These are phyloP conservation scores for Macaria notata DNA, from an alignment of 2,888 invertebrate genomes.

Conservation along the genomic window DNA sequence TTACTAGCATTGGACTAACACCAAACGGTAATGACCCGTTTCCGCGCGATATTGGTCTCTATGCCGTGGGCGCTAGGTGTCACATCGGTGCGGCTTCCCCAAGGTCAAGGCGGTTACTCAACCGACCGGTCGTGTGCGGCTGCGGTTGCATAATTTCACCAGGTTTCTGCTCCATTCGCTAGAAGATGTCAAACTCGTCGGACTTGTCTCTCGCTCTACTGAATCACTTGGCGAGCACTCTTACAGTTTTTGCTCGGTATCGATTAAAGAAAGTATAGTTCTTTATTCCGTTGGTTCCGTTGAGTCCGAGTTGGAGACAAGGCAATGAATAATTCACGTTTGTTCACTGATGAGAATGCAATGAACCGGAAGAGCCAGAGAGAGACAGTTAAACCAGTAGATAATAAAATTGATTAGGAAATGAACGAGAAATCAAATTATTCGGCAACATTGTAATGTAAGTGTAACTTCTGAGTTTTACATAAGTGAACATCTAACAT, in stretches of 20 bases:
- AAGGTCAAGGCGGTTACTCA: slow-evolving; percentile 73
- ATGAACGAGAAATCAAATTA: too few species aligned
- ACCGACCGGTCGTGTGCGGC: slow-evolving; percentile 58
- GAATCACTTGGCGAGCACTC: slow-evolving; percentile 10
- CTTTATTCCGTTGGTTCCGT: slow-evolving; percentile 12
- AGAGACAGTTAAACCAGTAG: too few species aligned
- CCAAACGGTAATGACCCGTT: slow-evolving; percentile 68
- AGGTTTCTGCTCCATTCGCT: slow-evolving; percentile 37
- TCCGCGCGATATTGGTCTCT: slow-evolving; percentile 57
- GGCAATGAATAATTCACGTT: slow-evolving; percentile 10
- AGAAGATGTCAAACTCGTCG: slow-evolving; percentile 32
- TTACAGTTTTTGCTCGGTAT: slow-evolving; percentile 13
- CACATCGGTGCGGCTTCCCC: slow-evolving; percentile 45
- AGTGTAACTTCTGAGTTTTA: too few species aligned
- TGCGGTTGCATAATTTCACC: slow-evolving; percentile 62
- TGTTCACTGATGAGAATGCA: not conserved
- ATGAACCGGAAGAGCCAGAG: slow-evolving; percentile 1
- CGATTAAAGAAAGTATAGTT: slow-evolving; percentile 15
- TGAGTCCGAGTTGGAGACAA: slow-evolving; percentile 16
- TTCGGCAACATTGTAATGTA: too few species aligned
- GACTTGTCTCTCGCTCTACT: slow-evolving; percentile 12
- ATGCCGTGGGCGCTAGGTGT: slow-evolving; percentile 45
- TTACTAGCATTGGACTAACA: slow-evolving; percentile 74
- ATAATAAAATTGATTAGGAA: too few species aligned
- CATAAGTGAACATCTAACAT: too few species aligned